These are phyloP conservation scores for Atta colombica DNA, from an alignment of 1,140 invertebrate genomes.

Conservation along the genomic window DNA sequence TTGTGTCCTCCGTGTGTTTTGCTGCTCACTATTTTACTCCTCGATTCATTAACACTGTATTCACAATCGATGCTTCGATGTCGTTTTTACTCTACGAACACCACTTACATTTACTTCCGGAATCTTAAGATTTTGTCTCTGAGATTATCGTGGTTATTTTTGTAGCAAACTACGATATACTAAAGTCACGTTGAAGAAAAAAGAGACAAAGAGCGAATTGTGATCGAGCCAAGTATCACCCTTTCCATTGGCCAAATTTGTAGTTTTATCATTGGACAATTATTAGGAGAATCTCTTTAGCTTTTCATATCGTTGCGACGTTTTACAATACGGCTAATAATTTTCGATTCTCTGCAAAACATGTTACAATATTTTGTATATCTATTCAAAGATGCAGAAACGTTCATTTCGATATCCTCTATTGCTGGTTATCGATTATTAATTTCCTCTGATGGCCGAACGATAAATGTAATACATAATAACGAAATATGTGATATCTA, in stretches of 20 bases:
- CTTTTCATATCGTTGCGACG: slow-evolving; percentile 1
- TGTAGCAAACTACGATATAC: not conserved
- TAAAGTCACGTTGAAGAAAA: not conserved
- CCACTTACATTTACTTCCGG: not conserved
- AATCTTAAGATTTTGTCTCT: slow-evolving; percentile 35
- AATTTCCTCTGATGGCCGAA: slow-evolving; percentile 43
- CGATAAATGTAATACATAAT: slow-evolving; percentile 38
- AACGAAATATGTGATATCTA: slow-evolving; percentile 51
- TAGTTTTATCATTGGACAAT: slow-evolving; percentile 4
- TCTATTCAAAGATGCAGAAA: not conserved
- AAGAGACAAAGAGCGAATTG: slow-evolving; percentile 3
- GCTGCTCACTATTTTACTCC: not conserved
- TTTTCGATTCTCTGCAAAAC: not conserved
- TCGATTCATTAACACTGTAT: slow-evolving; percentile 27
- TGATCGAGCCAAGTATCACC: slow-evolving; percentile 47
- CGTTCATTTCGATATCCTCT: not conserved
- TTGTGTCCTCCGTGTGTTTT: not conserved
- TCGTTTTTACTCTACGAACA: not conserved
- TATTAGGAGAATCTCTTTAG: slow-evolving; percentile 4
- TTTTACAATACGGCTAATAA: not conserved
- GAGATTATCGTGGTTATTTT: slow-evolving; percentile 36
- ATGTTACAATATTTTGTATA: not conserved
- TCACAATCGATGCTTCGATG: not conserved
- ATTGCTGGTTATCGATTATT: slow-evolving; percentile 43
- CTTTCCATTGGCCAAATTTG: slow-evolving; percentile 60